A percentile compares a stretch with the other conserved stretches of the same genome.
These are phyloP conservation scores for Candoia aspera DNA, from an alignment of 2,113 vertebrate species.

Conservation along the genomic window DNA sequence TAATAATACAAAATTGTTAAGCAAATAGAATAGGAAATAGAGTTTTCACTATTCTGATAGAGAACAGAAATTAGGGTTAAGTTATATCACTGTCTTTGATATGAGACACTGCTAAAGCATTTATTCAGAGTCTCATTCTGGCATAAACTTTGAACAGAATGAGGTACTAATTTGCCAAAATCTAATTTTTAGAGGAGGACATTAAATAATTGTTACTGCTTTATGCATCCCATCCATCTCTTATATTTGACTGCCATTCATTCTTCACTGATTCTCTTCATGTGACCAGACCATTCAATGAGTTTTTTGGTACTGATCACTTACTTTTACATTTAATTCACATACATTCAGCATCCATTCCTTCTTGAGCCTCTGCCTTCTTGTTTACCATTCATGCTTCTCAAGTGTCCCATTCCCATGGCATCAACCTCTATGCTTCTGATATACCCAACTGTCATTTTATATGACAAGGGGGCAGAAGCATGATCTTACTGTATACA, in stretches of 20 bases:
- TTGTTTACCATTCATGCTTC: background rate
- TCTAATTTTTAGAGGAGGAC: background rate
- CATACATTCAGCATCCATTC: background rate
- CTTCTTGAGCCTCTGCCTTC: background rate
- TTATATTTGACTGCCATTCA: background rate
- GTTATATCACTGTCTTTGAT: background rate
- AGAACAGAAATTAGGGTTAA: background rate
- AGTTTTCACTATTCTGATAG: background rate
- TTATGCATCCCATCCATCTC: background rate
- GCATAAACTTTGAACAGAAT: background rate
- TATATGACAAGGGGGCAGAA: background rate
- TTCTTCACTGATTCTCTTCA: background rate
- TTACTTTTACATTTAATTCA: background rate
- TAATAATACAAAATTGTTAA: background rate
- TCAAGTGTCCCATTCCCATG: background rate
- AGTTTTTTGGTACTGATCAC: background rate
- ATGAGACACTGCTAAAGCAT: background rate
- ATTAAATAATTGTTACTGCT: background rate
- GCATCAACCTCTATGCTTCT: background rate
- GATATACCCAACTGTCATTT: background rate
- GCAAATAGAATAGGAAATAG: background rate
- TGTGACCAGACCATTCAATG: background rate
- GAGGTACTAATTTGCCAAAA: background rate
- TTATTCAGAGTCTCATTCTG: background rate
- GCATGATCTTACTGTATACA: background rate